Conservation (phyloP, 2,113 vertebrate species). For the Bambusicola thoracicus region DNA sequence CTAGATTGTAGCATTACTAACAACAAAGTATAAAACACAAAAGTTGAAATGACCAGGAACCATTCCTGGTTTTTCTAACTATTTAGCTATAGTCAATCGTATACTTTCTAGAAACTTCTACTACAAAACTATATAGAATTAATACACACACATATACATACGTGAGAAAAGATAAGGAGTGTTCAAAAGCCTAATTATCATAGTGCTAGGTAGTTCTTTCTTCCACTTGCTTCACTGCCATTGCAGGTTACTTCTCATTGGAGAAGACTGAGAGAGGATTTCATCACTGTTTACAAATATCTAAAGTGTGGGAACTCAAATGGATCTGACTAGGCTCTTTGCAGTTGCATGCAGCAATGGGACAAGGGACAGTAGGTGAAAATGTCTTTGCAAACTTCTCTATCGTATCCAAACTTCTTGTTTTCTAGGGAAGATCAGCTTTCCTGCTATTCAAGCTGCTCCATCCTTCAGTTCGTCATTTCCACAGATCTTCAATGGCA, state of each 20-base stretch:
- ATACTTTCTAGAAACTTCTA: neutral
- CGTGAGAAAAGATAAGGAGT: neutral
- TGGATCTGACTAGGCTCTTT: too few species aligned
- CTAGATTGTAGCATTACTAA: neutral
- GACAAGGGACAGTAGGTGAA: too few species aligned
- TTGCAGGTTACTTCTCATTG: neutral
- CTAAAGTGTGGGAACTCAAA: too few species aligned
- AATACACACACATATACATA: rapidly evolving
- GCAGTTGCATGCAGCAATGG: too few species aligned
- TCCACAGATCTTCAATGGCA: constrained; percentile 90
- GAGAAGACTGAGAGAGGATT: neutral
- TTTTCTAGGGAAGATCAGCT: constrained; percentile 94
- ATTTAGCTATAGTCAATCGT: neutral
- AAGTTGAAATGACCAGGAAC: neutral
- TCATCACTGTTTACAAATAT: too few species aligned
- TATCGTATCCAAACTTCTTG: neutral
- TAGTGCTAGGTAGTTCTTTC: neutral
- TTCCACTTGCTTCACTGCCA: neutral
- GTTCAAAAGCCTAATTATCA: neutral
- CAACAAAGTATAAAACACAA: neutral
- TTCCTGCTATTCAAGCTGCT: constrained; percentile 96
- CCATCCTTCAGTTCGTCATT: constrained; percentile 96
- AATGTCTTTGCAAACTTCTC: neutral
- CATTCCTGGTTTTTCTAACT: neutral
- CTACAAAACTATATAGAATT: neutral